Evolutionary conservation across 2,888 invertebrate genomes (phyloP).

Genomic region (Microchrysa polita): DNA sequence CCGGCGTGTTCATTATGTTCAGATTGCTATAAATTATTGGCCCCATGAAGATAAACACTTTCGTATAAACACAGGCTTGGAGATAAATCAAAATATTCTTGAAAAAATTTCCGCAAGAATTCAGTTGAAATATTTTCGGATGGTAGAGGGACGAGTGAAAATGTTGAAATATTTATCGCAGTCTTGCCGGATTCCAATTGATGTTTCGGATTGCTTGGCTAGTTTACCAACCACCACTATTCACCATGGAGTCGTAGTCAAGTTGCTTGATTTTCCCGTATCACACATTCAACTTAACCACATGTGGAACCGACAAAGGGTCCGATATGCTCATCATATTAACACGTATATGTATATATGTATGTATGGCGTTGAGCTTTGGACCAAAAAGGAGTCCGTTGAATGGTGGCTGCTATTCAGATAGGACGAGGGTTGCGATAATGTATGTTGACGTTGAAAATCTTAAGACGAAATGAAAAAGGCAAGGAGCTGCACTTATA

Average conservation of each 20-base stretch:
- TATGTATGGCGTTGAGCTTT: no score
- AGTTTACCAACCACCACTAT: slow-evolving; percentile 1
- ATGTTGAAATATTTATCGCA: slow-evolving; percentile 9
- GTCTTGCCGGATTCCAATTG: background rate
- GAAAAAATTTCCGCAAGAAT: slow-evolving; percentile 47
- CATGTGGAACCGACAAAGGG: slow-evolving; percentile 3
- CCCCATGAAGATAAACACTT: slow-evolving; percentile 46
- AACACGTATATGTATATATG: slow-evolving; percentile 4
- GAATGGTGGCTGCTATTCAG: background rate
- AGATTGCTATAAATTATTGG: slow-evolving; percentile 48
- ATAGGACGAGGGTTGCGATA: no score
- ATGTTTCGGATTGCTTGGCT: background rate
- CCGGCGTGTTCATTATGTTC: no score
- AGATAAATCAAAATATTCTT: slow-evolving; percentile 48
- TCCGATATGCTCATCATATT: background rate
- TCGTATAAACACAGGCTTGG: slow-evolving; percentile 24
- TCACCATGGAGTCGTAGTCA: background rate
- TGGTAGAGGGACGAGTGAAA: background rate
- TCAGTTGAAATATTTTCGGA: slow-evolving; percentile 48
- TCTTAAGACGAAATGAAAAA: no score
- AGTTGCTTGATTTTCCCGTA: background rate
- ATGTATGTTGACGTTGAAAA: no score
- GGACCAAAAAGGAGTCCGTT: background rate
- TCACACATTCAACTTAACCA: slow-evolving; percentile 7
- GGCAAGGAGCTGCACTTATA: no score